phyloP scores from a whole-genome alignment of 2,797 vertebrate species.

The Rhynchotus rufescens region DNA sequence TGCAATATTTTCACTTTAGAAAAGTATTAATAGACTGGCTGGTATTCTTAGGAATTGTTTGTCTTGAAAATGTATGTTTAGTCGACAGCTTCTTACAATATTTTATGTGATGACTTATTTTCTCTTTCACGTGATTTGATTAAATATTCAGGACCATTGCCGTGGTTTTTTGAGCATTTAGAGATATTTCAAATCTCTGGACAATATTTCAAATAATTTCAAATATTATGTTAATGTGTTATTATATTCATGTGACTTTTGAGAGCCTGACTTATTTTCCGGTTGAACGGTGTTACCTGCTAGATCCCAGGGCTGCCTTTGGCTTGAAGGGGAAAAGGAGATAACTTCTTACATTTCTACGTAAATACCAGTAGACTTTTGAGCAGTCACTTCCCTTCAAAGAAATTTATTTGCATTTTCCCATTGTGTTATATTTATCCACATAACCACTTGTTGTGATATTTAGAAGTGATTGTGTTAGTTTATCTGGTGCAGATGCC shows the following conservation, averaged over 20 bases:
- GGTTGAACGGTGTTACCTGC: background rate
- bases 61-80: background rate
- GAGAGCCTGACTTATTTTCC: background rate
- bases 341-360: background rate
- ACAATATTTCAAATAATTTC: background rate
- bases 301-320: background rate
- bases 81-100: background rate
- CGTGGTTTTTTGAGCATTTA: background rate
- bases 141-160: fast-evolving
- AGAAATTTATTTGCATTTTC: background rate
- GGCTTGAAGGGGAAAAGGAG: background rate
- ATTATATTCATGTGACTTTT: background rate
- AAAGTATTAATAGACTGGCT: background rate
- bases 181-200: background rate
- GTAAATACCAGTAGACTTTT: background rate
- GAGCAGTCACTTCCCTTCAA: background rate
- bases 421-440: background rate
- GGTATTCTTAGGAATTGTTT: background rate
- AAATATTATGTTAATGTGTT: background rate
- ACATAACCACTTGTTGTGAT: fast-evolving
- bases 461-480: background rate
- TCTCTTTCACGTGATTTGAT: fast-evolving
- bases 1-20: background rate
- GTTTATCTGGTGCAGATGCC: background rate
- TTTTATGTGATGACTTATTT: background rate